phyloP scores from a whole-genome alignment of 2,888 invertebrate species.

The Chelonus formosanus region DNA sequence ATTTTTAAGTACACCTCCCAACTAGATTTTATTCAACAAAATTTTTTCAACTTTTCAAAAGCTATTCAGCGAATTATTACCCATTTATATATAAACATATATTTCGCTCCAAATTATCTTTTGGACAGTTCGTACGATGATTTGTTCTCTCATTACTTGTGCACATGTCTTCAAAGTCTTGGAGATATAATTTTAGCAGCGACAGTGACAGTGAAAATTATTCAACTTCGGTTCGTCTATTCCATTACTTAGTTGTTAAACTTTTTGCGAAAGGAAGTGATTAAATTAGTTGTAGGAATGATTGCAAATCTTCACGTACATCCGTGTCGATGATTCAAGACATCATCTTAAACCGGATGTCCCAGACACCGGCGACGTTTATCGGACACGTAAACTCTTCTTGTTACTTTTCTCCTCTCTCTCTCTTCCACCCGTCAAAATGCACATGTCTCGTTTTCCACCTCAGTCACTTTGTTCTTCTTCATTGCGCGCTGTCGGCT shows the following conservation, averaged over 20 bases:
- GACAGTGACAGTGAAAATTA: too few species aligned
- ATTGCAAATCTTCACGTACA: slow-evolving; percentile 14
- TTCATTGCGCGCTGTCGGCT: too few species aligned
- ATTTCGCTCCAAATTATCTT: too few species aligned
- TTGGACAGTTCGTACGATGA: too few species aligned
- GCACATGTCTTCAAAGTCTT: too few species aligned
- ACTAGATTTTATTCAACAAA: too few species aligned
- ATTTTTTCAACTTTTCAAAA: too few species aligned
- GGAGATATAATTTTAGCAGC: too few species aligned
- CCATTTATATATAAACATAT: too few species aligned
- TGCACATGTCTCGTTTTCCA: slow-evolving; percentile 21
- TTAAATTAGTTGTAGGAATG: slow-evolving; percentile 9
- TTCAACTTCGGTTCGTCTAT: neutral
- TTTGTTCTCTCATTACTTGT: too few species aligned
- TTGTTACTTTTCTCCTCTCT: slow-evolving; percentile 47
- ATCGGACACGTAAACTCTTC: slow-evolving; percentile 49
- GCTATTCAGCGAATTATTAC: too few species aligned
- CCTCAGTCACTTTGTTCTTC: slow-evolving; percentile 24
- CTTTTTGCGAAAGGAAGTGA: neutral
- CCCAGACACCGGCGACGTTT: slow-evolving; percentile 37
- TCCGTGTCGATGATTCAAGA: slow-evolving; percentile 21
- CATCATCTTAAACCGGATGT: slow-evolving; percentile 40
- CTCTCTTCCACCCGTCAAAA: neutral
- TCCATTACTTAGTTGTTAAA: slow-evolving; percentile 2
- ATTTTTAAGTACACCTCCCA: too few species aligned